Conservation (phyloP, 2,888 invertebrate species). For the Philhelius pedissequus region DNA sequence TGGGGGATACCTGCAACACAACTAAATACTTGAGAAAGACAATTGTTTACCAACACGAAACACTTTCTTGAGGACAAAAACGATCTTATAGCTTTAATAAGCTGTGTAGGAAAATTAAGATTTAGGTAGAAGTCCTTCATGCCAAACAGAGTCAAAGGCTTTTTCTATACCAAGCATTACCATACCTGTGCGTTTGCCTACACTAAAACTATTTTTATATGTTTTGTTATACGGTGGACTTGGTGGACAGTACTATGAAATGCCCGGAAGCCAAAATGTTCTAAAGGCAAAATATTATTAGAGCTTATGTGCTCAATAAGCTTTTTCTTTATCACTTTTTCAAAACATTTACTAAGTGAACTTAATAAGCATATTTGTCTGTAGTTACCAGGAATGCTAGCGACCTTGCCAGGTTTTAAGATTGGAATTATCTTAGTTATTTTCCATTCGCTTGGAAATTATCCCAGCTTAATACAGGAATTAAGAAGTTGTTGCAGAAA, state of each 20-base stretch:
- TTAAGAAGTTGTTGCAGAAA: no score
- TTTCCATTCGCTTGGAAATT: neutral
- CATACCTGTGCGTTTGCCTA: slow-evolving; percentile 65
- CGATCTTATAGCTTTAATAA: no score
- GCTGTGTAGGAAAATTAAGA: no score
- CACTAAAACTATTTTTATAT: neutral
- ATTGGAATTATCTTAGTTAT: neutral
- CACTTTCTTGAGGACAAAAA: no score
- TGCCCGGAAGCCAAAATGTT: no score
- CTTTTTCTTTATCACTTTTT: neutral
- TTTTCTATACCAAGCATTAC: slow-evolving; percentile 70
- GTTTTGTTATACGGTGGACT: neutral
- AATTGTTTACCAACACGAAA: no score
- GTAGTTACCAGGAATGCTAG: neutral
- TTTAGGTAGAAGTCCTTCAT: no score
- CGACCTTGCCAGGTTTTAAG: neutral
- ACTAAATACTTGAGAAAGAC: neutral
- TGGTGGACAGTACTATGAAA: no score
- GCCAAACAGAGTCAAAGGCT: no score
- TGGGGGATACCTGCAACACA: slow-evolving; percentile 1
- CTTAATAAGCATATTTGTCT: neutral
- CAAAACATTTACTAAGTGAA: neutral
- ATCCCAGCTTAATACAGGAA: no score
- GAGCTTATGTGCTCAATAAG: neutral
- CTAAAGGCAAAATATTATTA: neutral